phyloP scores from a whole-genome alignment of 2,797 vertebrate genomes.

The Pyrrhura leucotis region DNA sequence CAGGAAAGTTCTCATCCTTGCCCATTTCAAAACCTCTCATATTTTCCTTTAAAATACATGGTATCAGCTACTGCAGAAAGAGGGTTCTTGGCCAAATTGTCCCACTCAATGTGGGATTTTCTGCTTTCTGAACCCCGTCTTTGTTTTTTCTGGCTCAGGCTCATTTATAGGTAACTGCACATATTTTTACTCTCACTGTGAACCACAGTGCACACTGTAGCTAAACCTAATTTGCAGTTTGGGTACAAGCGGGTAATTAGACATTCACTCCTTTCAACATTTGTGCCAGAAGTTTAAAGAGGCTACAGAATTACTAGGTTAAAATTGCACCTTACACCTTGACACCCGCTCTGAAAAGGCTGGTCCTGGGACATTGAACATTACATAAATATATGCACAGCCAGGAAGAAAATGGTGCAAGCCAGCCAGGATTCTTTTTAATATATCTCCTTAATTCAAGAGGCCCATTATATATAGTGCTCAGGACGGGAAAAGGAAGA shows the following conservation, averaged over 20 bases:
- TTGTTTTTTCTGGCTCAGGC: slow-evolving; percentile 48
- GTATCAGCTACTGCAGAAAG: neutral
- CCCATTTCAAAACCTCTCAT: neutral
- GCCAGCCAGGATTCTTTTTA: slow-evolving; percentile 56
- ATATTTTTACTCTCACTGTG: slow-evolving; percentile 16
- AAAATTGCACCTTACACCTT: slow-evolving; percentile 57
- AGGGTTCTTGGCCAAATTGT: neutral
- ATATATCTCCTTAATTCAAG: slow-evolving; percentile 62
- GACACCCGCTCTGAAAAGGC: slow-evolving; percentile 28
- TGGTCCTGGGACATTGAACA: neutral
- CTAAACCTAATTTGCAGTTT: slow-evolving; percentile 48
- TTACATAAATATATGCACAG: slow-evolving; percentile 41
- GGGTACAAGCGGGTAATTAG: slow-evolving; percentile 30
- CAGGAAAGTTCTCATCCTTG: neutral
- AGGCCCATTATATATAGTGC: slow-evolving; percentile 24
- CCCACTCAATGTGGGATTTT: neutral
- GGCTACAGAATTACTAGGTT: slow-evolving; percentile 39
- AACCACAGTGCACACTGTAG: slow-evolving; percentile 26
- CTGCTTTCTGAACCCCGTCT: slow-evolving; percentile 4
- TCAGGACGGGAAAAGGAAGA: slow-evolving; percentile 60
- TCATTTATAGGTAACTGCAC: slow-evolving; percentile 17
- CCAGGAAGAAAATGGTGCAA: slow-evolving; percentile 48
- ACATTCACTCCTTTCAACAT: neutral
- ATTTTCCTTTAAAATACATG: neutral
- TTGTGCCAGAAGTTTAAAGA: slow-evolving; percentile 27